Conservation (phyloP, 2,113 vertebrate genomes). For the Sakesphorus luctuosus region DNA sequence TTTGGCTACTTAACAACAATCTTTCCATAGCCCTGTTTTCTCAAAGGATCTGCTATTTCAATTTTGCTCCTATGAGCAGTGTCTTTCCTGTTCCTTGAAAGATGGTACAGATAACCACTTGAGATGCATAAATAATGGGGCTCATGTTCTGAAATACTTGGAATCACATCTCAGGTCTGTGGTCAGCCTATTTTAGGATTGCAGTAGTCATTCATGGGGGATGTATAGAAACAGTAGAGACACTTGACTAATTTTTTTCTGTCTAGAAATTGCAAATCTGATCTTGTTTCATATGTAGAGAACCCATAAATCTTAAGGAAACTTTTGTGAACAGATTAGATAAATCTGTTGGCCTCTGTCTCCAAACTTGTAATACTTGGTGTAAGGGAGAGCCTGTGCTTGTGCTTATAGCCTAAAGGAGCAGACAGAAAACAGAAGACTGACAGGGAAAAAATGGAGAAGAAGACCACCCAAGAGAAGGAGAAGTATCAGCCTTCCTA, state of each 20-base stretch:
- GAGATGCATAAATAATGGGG: not conserved
- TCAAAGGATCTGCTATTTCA: not conserved
- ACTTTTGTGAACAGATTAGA: not conserved
- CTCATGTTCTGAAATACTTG: not conserved
- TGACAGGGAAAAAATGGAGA: constrained; percentile 93
- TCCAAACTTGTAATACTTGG: not conserved
- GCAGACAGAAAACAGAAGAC: constrained; percentile 97
- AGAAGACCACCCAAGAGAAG: constrained; percentile 86
- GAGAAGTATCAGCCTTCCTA: constrained; percentile 93
- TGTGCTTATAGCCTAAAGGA: constrained; percentile 88
- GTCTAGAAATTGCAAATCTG: not conserved
- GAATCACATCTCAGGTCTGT: not conserved
- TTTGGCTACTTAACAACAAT: not conserved
- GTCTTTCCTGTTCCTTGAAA: not conserved
- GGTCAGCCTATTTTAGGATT: not conserved
- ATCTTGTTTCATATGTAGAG: not conserved
- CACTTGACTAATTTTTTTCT: not conserved
- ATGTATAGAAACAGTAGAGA: not conserved
- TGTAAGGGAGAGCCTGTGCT: constrained; percentile 49
- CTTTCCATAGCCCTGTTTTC: not conserved
- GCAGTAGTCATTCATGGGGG: not conserved
- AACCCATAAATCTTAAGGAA: not conserved
- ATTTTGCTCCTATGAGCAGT: not conserved
- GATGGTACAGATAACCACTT: not conserved
- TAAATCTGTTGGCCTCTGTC: constrained; percentile 6